Conservation (phyloP, 1,140 invertebrate genomes). For the Papilio glaucus region DNA sequence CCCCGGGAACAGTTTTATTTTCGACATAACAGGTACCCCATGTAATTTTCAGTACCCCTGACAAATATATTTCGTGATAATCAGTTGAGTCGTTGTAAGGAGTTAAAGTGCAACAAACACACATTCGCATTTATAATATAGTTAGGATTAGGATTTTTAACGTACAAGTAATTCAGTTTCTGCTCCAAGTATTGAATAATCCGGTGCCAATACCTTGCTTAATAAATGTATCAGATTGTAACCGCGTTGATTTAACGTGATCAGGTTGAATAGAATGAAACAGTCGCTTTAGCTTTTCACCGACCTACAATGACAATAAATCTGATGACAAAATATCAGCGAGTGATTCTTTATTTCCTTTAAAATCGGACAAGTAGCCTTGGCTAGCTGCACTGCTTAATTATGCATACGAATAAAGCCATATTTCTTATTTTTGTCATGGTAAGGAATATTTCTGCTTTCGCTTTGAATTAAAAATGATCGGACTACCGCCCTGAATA, state of each 20-base stretch:
- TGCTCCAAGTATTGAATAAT: background rate
- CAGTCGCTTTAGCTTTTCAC: background rate
- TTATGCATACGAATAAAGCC: constrained; percentile 1
- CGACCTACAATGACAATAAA: background rate
- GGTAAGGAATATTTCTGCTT: background rate
- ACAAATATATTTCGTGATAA: too few species aligned
- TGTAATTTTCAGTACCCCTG: too few species aligned
- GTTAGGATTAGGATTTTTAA: too few species aligned
- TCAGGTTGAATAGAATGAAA: background rate
- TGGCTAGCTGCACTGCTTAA: constrained; percentile 5
- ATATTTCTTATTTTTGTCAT: background rate
- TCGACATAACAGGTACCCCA: too few species aligned
- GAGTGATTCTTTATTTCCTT: constrained; percentile 2
- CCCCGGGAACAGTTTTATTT: too few species aligned
- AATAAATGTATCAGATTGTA: background rate
- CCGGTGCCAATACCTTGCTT: background rate
- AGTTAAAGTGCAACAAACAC: too few species aligned
- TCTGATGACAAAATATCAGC: background rate
- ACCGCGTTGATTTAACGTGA: background rate
- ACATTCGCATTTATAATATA: too few species aligned
- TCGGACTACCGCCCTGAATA: background rate
- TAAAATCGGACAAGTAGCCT: background rate
- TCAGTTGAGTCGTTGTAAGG: too few species aligned
- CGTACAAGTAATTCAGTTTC: background rate
- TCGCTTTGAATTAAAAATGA: background rate